Evolutionary conservation across 2,888 invertebrate species (phyloP), one percentile per base, ranked within the genome.

Genomic region (Clitarchus hookeri): DNA sequence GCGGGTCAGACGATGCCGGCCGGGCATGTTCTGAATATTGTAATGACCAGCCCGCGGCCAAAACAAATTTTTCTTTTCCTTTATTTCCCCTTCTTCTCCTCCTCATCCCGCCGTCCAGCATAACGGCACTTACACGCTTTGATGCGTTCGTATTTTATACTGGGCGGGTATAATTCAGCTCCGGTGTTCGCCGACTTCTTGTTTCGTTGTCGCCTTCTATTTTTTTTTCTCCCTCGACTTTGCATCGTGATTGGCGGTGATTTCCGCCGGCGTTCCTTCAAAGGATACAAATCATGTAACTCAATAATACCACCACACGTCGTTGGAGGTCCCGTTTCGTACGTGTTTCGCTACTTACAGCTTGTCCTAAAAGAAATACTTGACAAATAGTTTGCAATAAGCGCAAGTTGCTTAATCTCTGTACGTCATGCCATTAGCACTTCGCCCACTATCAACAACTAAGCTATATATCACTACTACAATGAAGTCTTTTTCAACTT

Each of bases 131-230:
- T 65, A 65, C 65, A 65, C 65, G 65, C 65, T 65, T 23, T 65
- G 65, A 65, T 65, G 65, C 65, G 65, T 65, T 65, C 65, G 65
- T 65, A 65, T 65, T 65, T 65, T 65, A 65, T n/a, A 65, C 65
- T 23, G 65, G 65, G 65, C 65, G 65, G 65, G n/a, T 6, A 65
- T 65, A 65, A 65, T 65, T 6, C 65, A 23, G 65, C 65, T 65
- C n/a, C 65, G 65, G 65, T 65, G 65, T n/a, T 65, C 48, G 48
- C 48, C 8, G 48, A 48, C 48, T 13, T 48, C 48, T 48, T 16
- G 48, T 48, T 48, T 48, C 48, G 48, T 48, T 48, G 48, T 48
- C 48, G 48, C 48, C 48, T 36, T 48, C 48, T 48, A 6, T 48
- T 48, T 48, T 48, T 13, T 48, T 11, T 48, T 13, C 6, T 16